Percentiles rank a stretch among this genome's conserved stretches.
phyloP scores from a whole-genome alignment of 2,113 vertebrate species.

The Rhinopomastus cyanomelas region DNA sequence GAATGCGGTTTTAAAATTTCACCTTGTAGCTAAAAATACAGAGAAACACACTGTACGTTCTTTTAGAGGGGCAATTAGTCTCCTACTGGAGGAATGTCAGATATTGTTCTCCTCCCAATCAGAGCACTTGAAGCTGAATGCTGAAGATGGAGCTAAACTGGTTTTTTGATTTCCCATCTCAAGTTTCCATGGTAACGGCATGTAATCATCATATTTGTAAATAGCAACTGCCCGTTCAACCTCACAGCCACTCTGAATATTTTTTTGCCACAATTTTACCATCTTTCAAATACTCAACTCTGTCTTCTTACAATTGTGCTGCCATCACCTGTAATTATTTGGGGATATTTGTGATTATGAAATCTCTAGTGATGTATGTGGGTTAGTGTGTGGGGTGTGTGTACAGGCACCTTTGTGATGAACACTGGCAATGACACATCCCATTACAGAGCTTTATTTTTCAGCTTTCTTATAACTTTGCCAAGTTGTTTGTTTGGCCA shows the following conservation, averaged over 20 bases:
- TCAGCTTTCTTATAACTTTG: background rate
- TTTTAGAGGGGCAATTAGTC: background rate
- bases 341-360: background rate
- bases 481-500: background rate
- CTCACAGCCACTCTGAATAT: background rate
- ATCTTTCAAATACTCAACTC: background rate
- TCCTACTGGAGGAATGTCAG: constrained; percentile 16
- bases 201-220: constrained; percentile 45
- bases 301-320: background rate
- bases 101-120: background rate
- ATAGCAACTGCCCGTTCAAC: constrained; percentile 42
- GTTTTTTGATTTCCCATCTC: constrained; percentile 22
- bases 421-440: background rate
- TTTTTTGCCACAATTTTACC: background rate
- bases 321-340: background rate
- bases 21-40: background rate
- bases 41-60: background rate
- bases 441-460: background rate
- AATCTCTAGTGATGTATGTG: background rate
- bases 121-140: background rate
- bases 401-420: background rate
- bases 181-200: constrained; percentile 37
- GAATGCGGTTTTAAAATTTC: background rate
- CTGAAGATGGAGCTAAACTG: constrained; percentile 21
- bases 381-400: rapidly evolving